These are phyloP conservation scores for Scolanthus callimorphus DNA, from an alignment of 92 coral and sea anemone genomes.

Conservation along the genomic window DNA sequence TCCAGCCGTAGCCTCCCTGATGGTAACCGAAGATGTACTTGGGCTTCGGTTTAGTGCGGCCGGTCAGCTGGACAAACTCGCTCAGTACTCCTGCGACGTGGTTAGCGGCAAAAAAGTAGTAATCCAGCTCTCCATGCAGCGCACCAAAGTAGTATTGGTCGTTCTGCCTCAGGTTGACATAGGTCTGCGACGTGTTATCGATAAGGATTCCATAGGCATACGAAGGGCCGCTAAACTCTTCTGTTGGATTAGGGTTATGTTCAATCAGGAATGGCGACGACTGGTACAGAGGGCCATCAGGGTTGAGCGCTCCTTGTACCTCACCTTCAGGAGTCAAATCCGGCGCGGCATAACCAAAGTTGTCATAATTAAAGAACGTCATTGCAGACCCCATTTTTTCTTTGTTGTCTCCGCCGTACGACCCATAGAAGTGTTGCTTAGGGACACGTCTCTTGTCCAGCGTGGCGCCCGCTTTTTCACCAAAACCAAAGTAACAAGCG, in stretches of 20 bases:
- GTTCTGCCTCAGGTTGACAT: constrained; percentile 56
- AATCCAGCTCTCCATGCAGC: constrained; percentile 74
- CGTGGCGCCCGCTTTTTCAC: constrained; percentile 73
- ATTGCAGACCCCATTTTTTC: constrained; percentile 68
- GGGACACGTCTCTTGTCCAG: constrained; percentile 71
- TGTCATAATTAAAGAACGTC: constrained; percentile 76
- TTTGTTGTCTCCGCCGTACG: no score
- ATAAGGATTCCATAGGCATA: constrained; percentile 72
- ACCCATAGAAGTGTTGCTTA: constrained; percentile 75
- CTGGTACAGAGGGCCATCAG: constrained; percentile 69
- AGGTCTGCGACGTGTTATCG: constrained; percentile 81
- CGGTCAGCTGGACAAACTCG: constrained; percentile 71
- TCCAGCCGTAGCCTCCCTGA: constrained; percentile 75
- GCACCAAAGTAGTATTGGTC: constrained; percentile 76
- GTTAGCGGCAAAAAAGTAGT: constrained; percentile 73
- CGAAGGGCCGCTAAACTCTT: constrained; percentile 52
- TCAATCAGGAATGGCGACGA: constrained; percentile 78
- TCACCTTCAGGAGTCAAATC: constrained; percentile 75
- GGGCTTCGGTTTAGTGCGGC: constrained; percentile 57
- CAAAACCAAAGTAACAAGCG: constrained; percentile 71
- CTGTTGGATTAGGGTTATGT: constrained; percentile 69
- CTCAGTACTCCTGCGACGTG: constrained; percentile 68
- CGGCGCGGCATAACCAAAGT: constrained; percentile 79
- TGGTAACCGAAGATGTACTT: constrained; percentile 74
- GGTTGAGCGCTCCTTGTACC: constrained; percentile 58